Percentiles rank a stretch among this genome's conserved stretches.
Evolutionary conservation across 2,888 invertebrate species (phyloP).

Genomic region (Papilio protenor): DNA sequence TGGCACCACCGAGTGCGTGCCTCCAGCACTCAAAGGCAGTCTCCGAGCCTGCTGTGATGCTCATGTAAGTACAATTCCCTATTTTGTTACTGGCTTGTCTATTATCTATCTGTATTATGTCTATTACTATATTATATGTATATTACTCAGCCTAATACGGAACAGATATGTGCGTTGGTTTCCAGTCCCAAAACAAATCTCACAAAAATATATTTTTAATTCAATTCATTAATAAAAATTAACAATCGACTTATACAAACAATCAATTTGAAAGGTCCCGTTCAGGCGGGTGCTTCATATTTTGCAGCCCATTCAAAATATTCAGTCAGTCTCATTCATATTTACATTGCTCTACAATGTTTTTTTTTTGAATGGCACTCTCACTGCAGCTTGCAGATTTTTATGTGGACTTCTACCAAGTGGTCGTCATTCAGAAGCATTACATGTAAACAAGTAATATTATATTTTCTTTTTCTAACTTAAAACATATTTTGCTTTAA

Average conservation of each 20-base stretch:
- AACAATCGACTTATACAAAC: neutral
- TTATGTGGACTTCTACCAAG: constrained; percentile 27
- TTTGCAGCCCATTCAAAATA: constrained; percentile 36
- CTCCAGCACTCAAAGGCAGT: too few species aligned
- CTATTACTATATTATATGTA: too few species aligned
- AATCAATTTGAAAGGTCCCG: constrained; percentile 31
- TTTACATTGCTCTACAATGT: constrained; percentile 36
- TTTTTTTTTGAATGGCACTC: constrained; percentile 34
- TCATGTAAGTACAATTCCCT: too few species aligned
- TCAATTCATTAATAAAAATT: constrained; percentile 11
- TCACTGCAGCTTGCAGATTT: constrained; percentile 23
- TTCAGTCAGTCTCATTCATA: constrained; percentile 31
- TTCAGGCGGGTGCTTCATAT: constrained; percentile 24
- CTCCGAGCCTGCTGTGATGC: too few species aligned
- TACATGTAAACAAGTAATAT: neutral
- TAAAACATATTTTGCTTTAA: neutral
- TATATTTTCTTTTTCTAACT: neutral
- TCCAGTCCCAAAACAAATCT: neutral
- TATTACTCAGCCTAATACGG: neutral
- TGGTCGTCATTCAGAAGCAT: constrained; percentile 21
- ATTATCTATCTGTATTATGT: too few species aligned
- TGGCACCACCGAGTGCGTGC: too few species aligned
- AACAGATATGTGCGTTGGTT: neutral
- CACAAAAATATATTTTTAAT: neutral
- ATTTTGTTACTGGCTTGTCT: too few species aligned